Percentiles rank a stretch among this genome's conserved stretches.
Conservation (phyloP, 2,797 vertebrate species). For the Glossophaga mutica region DNA sequence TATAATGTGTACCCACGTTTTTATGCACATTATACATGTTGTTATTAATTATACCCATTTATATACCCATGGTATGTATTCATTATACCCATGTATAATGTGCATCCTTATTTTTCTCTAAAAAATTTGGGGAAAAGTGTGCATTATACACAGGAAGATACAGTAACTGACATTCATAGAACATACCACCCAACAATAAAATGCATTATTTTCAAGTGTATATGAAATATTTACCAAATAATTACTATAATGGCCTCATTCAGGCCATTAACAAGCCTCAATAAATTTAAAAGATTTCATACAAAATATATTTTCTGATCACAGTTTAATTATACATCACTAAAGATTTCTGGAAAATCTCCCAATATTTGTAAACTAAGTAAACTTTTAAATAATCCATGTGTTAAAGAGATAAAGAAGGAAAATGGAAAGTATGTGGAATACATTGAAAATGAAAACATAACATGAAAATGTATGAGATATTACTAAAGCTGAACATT, state of each 20-base stretch:
- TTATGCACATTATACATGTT: too few relatives aligned
- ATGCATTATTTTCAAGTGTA: not conserved
- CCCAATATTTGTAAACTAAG: not conserved
- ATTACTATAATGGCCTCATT: not conserved
- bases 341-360: not conserved
- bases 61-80: too few relatives aligned
- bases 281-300: not conserved
- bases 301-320: not conserved
- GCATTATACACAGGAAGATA: too few relatives aligned
- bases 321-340: not conserved
- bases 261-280: not conserved
- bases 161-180: not conserved
- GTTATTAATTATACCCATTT: too few relatives aligned
- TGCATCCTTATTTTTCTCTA: too few relatives aligned
- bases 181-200: not conserved
- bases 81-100: too few relatives aligned
- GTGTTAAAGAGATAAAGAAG: not conserved
- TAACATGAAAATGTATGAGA: not conserved
- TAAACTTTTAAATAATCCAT: not conserved
- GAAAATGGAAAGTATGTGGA: conserved; percentile 4
- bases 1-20: too few relatives aligned
- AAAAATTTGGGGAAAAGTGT: too few relatives aligned
- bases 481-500: not conserved
- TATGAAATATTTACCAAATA: not conserved
- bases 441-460: not conserved